Evolutionary conservation across 2,113 vertebrate species (phyloP).

Genomic region (Psephotus haematonotus): DNA sequence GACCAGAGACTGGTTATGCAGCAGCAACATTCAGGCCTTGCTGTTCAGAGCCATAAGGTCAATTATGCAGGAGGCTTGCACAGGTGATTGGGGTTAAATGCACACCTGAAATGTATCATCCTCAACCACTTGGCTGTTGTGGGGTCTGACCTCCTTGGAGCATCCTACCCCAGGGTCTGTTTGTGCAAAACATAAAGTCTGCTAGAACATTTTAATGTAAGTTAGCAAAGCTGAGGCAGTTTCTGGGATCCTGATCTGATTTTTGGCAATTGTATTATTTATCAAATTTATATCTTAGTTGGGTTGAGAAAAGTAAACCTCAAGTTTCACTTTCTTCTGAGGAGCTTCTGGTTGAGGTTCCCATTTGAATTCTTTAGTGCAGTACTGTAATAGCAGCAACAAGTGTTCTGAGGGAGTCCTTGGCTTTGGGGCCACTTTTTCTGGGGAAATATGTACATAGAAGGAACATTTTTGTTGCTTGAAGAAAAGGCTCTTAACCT

Average conservation of each 20-base stretch:
- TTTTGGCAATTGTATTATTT: neutral
- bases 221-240: neutral
- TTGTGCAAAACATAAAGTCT: neutral
- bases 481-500: neutral
- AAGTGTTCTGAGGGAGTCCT: neutral
- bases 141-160: neutral
- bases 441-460: neutral
- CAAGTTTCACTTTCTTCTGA: neutral
- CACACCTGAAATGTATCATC: neutral
- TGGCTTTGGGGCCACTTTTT: neutral
- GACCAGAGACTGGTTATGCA: neutral
- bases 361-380: neutral
- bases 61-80: neutral
- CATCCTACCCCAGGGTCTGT: neutral
- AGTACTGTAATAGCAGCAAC: neutral
- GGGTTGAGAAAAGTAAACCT: neutral
- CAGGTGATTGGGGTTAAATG: neutral
- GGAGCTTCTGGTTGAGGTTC: neutral
- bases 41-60: neutral
- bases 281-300: neutral
- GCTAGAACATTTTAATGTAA: neutral
- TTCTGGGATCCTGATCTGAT: neutral
- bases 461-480: neutral
- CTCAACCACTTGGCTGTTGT: rapidly evolving
- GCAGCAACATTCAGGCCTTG: neutral